These are phyloP conservation scores for Planococcus citri DNA, from an alignment of 1,140 invertebrate species.

Conservation along the genomic window DNA sequence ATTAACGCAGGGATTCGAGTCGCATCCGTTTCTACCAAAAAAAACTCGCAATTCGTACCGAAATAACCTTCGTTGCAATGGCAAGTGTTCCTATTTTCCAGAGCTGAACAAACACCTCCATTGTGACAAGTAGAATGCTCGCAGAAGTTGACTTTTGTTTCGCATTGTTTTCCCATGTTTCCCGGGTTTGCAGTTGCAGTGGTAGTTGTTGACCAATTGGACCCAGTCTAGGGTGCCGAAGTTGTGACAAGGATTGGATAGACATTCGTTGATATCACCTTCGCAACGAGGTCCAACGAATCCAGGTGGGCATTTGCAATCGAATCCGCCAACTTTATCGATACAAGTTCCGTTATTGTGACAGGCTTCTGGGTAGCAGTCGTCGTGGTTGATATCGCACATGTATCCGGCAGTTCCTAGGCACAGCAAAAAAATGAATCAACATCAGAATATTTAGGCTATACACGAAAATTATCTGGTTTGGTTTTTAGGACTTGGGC, in stretches of 20 bases:
- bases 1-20: slow-evolving; percentile 67
- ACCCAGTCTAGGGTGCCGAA: slow-evolving; percentile 81
- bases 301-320: slow-evolving; percentile 78
- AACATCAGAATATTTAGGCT: too few species aligned
- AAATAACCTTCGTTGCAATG: slow-evolving; percentile 70
- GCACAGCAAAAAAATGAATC: too few species aligned
- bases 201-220: slow-evolving; percentile 82
- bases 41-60: slow-evolving; percentile 78
- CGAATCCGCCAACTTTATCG: slow-evolving; percentile 78
- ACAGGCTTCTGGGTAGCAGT: slow-evolving; percentile 77
- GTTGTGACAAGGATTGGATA: slow-evolving; percentile 72
- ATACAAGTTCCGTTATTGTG: slow-evolving; percentile 92
- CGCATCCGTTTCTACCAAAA: slow-evolving; percentile 64
- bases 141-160: slow-evolving; percentile 83
- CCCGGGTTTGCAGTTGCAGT: slow-evolving; percentile 87
- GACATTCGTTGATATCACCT: slow-evolving; percentile 86
- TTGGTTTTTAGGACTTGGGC: too few species aligned
- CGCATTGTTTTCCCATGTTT: slow-evolving; percentile 80
- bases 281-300: slow-evolving; percentile 83
- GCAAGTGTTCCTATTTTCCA: slow-evolving; percentile 65
- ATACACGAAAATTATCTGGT: too few species aligned
- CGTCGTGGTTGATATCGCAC: slow-evolving; percentile 81
- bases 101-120: slow-evolving; percentile 70
- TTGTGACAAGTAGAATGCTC: slow-evolving; percentile 79
- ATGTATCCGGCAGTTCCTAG: slow-evolving; percentile 66